phyloP scores from a whole-genome alignment of 2,888 invertebrate genomes.

The Anodontia alba region DNA sequence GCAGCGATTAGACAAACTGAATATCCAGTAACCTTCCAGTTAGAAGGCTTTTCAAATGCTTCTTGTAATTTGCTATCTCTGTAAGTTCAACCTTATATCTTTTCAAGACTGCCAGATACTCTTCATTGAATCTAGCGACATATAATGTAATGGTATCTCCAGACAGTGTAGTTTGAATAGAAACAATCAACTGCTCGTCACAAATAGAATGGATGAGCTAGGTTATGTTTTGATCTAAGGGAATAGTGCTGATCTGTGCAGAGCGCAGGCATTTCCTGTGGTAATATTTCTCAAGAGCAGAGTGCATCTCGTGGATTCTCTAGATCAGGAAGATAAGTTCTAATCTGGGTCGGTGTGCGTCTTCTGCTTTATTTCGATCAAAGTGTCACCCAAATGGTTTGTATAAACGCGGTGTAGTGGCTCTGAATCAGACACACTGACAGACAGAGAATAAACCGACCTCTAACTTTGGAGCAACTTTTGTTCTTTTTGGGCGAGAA shows the following conservation, averaged over 20 bases:
- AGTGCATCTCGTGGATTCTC: too few relatives aligned
- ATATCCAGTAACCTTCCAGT: slow-evolving; percentile 12
- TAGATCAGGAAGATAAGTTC: too few relatives aligned
- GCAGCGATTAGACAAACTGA: slow-evolving; percentile 11
- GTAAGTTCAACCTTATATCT: neutral
- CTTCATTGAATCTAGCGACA: slow-evolving; percentile 23
- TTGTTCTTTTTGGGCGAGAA: too few relatives aligned
- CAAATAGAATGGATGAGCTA: neutral
- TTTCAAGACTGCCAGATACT: slow-evolving; percentile 8
- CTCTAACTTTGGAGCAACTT: too few relatives aligned
- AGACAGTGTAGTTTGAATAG: slow-evolving; percentile 12
- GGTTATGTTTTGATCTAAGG: neutral
- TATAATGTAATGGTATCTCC: slow-evolving; percentile 22
- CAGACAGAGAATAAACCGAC: too few relatives aligned
- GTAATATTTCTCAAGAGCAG: slow-evolving; percentile 7
- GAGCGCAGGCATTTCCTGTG: slow-evolving; percentile 12
- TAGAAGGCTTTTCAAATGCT: slow-evolving; percentile 8
- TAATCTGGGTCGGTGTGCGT: too few relatives aligned
- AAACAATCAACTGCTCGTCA: neutral
- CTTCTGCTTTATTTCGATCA: too few relatives aligned
- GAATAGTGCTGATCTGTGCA: neutral
- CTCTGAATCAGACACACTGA: too few relatives aligned
- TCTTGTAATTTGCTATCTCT: neutral
- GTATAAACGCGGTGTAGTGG: too few relatives aligned
- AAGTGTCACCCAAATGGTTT: too few relatives aligned